Base-by-base conservation (phyloP, 2,797 vertebrate genomes). In the Vireo griseus region DNA sequence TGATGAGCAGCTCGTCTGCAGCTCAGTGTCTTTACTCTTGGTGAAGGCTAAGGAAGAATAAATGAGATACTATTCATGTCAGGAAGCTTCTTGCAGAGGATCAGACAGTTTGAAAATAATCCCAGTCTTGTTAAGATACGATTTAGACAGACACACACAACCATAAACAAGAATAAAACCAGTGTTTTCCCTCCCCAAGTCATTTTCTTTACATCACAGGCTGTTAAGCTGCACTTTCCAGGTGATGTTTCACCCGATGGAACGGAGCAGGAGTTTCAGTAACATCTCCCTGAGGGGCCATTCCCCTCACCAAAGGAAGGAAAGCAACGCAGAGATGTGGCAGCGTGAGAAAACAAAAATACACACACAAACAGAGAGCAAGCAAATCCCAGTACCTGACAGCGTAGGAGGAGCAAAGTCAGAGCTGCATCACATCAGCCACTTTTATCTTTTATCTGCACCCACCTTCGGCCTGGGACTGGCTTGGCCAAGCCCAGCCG, bases 121-220 rank as follows among this genome's bases (percentile, higher is more conserved):
- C n/a, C 29, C 54, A 2, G 0, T 11, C 62, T 25, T 37, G 51
- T 73, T 58, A 37, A 42, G 18, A 25, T 6, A 13, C 0, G 0
- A 50, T 61, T 45, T 52, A 76, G 28, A 21, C 16, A 10, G 1
- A 26, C 2, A 1, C 2, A 1, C 25, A 50, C 4, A 28, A 1
- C 21, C n/a, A 22, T 50, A 25, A 48, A 50, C 29, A 16, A 25
- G 55, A 44, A 62, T 1, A 21, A 16, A 33, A 57, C 24, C 65
- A 37, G 6, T 9, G 29, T 11, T 88, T 84, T 57, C 50, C 54
- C 67, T 37, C 52, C 11, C 11, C 9, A 13, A 55, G 13, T 5
- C 22, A 13, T 52, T 45, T 69, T 37, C 57, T 62, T 48, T 6
- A 3, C 77, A 67, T 55, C 57, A 21, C 5, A 51, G 11, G 9